Conservation (phyloP, 2,888 invertebrate genomes). For the Phragmatobia fuliginosa region DNA sequence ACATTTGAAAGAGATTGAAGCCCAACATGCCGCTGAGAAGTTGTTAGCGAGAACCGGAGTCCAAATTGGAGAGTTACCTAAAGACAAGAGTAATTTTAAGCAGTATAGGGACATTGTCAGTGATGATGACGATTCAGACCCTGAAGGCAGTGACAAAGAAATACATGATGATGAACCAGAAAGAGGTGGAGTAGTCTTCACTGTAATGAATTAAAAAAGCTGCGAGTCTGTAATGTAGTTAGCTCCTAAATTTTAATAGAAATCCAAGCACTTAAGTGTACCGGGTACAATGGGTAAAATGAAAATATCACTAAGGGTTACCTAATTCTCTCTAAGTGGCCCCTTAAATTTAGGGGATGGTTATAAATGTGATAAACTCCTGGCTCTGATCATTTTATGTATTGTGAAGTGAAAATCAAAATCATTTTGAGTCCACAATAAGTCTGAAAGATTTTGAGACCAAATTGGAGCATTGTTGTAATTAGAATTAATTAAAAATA, state of each 20-base stretch:
- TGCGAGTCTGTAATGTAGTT: too few species aligned
- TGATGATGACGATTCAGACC: constrained; percentile 72
- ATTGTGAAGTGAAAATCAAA: neutral
- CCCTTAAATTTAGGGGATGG: too few species aligned
- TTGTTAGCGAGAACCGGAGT: constrained; percentile 74
- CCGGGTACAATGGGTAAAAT: too few species aligned
- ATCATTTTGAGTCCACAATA: neutral
- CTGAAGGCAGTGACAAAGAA: constrained; percentile 84
- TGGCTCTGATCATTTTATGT: neutral
- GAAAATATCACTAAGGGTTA: too few species aligned
- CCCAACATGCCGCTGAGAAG: constrained; percentile 86
- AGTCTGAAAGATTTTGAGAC: neutral
- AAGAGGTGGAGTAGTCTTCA: constrained; percentile 84
- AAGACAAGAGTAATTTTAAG: constrained; percentile 68
- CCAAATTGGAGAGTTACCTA: constrained; percentile 70
- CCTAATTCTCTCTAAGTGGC: too few species aligned
- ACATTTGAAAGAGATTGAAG: constrained; percentile 82
- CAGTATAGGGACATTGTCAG: constrained; percentile 73
- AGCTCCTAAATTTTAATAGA: too few species aligned
- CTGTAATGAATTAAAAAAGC: constrained; percentile 79
- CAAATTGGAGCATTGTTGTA: neutral
- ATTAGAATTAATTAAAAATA: neutral
- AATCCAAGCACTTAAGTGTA: too few species aligned
- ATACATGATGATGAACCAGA: constrained; percentile 87
- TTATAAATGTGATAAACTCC: neutral